Base-by-base conservation (phyloP, 2,888 invertebrate species). In the Mylabris sibirica region DNA sequence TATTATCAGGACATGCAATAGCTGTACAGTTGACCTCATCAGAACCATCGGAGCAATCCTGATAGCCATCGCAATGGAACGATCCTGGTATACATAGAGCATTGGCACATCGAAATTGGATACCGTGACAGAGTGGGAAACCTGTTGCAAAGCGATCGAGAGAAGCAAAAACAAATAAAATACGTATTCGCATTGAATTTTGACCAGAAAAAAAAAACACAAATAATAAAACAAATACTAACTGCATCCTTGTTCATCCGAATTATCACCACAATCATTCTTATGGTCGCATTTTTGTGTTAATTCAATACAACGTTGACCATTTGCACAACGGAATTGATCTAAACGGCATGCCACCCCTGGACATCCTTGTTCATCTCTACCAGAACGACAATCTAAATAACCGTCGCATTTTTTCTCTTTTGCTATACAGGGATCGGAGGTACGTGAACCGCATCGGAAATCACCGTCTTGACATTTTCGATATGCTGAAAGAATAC, bases 61-160 rank as follows among this genome's bases (percentile, higher is more conserved):
- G 89, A 86, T 93, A 93, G 30, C 95, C 94, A 81, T 93, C 93
- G 85, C 95, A 95, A 83, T 92, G 93, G 85, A 93, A 95, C 62
- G 91, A 90, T 63, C 90, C 89, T 0, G 97, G 98, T 78, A 99
- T 97, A 85, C 99, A 99, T 12, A 97, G 89, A 0, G 94, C 93
- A 86, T 97, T 97, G 75, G 92, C 91, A 86, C 98, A 98, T 44
- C 96, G 90, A 86, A 97, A 98, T 86, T 98, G 97, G 1, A 94
- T 94, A 76, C 91, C 91, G 82, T 94, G 93, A 84, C 97, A 97
- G 0, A 93, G 89, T 0, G 95, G 95, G 83, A 97, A 97, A 85
- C 91, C 96, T 95, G 85, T n/a, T 78, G 71, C 77, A 69, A 65
- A 26, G 60, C n/a, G 8, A 68, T 26, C 63, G 35, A 59, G 35